Conservation (phyloP, 92 coral and sea anemone genomes). For the Porites divaricata region DNA sequence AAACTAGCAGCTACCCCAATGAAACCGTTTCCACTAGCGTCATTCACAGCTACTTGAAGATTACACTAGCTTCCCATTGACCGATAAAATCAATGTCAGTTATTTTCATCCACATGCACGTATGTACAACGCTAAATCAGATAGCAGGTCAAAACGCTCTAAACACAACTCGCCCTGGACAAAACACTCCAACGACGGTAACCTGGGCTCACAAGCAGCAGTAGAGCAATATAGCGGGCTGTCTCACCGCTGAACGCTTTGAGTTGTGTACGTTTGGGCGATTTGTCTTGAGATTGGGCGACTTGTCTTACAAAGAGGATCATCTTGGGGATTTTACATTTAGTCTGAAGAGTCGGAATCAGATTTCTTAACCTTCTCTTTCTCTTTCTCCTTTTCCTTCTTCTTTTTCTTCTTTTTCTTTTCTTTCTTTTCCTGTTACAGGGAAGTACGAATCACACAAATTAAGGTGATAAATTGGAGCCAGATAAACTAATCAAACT, state of each 20-base stretch:
- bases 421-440: slow-evolving; percentile 60
- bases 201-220: background rate
- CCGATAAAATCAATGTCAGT: too few species aligned
- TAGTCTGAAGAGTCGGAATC: slow-evolving; percentile 54
- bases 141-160: background rate
- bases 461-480: too few species aligned
- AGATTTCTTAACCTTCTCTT: slow-evolving; percentile 46
- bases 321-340: background rate
- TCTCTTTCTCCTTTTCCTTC: slow-evolving; percentile 69
- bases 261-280: too few species aligned
- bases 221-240: background rate
- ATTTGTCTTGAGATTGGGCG: too few species aligned
- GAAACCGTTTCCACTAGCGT: too few species aligned
- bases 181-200: background rate
- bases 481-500: too few species aligned
- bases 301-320: background rate
- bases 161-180: background rate
- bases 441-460: background rate
- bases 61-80: too few species aligned
- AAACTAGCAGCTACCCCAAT: too few species aligned
- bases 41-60: too few species aligned
- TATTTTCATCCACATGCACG: background rate
- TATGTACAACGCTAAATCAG: background rate
- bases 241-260: too few species aligned
- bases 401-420: slow-evolving; percentile 73